Percentiles rank a stretch among this genome's conserved stretches.
Evolutionary conservation across 2,888 invertebrate genomes (phyloP).

Genomic region (Eupithecia pulchellata): DNA sequence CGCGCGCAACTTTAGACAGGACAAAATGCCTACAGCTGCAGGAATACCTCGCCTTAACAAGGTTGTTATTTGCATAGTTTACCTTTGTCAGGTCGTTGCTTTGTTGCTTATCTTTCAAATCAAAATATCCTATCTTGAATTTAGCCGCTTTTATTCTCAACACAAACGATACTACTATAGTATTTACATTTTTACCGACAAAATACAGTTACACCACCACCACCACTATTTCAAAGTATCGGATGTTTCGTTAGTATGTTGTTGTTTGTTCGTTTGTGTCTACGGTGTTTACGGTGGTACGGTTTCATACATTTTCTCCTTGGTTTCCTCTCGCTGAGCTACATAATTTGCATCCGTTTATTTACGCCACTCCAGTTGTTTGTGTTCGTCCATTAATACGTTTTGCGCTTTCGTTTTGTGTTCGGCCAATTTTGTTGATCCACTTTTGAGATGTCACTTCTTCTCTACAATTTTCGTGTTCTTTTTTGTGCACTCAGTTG

Average conservation of each 20-base stretch:
- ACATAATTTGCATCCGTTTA: conserved; percentile 69
- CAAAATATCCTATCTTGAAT: conserved; percentile 1
- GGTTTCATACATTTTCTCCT: conserved; percentile 60
- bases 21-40: no score
- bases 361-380: conserved; percentile 69
- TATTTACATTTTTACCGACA: neutral
- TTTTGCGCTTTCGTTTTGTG: conserved; percentile 57
- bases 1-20: no score
- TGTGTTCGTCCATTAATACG: conserved; percentile 62
- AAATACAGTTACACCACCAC: neutral
- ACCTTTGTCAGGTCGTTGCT: conserved; percentile 25
- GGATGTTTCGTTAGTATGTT: conserved; percentile 9
- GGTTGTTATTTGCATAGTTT: conserved; percentile 17
- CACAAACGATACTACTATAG: neutral
- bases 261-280: conserved; percentile 31
- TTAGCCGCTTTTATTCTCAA: neutral
- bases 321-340: conserved; percentile 62
- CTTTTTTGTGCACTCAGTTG: conserved; percentile 1
- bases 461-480: conserved; percentile 6
- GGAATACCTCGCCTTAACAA: no score
- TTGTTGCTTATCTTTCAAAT: conserved; percentile 13
- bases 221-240: conserved; percentile 12
- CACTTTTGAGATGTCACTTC: conserved; percentile 19
- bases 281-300: conserved; percentile 35
- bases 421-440: conserved; percentile 38